Evolutionary conservation across 2,113 vertebrate species (phyloP).

Genomic region (Ploceus nigricollis): DNA sequence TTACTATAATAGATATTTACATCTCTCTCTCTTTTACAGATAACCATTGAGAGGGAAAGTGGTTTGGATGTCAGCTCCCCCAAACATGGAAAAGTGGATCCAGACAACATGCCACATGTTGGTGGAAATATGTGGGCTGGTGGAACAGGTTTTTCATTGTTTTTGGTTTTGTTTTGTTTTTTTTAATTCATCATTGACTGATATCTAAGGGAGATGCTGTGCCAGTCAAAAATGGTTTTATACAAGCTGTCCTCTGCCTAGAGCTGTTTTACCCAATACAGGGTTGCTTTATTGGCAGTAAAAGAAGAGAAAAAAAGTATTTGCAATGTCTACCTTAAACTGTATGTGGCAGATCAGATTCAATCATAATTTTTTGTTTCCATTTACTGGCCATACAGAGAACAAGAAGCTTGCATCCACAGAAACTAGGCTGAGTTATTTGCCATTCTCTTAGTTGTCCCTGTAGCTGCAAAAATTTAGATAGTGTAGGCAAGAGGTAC

Average conservation of each 20-base stretch:
- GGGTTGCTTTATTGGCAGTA: background rate
- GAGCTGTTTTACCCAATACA: background rate
- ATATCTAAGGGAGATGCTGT: background rate
- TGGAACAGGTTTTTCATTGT: conserved; percentile 80
- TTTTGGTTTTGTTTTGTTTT: background rate
- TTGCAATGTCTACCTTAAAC: background rate
- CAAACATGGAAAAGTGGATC: conserved; percentile 91
- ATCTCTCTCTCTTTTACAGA: conserved; percentile 71
- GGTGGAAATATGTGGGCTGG: conserved; percentile 96
- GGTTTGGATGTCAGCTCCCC: conserved; percentile 88
- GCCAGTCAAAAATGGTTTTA: background rate
- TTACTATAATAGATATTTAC: background rate
- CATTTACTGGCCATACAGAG: background rate
- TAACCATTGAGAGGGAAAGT: conserved; percentile 90
- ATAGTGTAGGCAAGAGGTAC: background rate
- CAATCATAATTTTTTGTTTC: background rate
- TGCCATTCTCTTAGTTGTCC: background rate
- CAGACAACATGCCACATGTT: conserved; percentile 84
- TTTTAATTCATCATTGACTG: background rate
- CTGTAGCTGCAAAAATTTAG: background rate
- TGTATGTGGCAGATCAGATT: background rate
- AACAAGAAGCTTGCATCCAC: background rate
- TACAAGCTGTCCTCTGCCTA: background rate
- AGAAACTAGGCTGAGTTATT: background rate
- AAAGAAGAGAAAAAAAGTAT: background rate